Conservation (phyloP, 92 coral and sea anemone species). For the Diadumene lineata region DNA sequence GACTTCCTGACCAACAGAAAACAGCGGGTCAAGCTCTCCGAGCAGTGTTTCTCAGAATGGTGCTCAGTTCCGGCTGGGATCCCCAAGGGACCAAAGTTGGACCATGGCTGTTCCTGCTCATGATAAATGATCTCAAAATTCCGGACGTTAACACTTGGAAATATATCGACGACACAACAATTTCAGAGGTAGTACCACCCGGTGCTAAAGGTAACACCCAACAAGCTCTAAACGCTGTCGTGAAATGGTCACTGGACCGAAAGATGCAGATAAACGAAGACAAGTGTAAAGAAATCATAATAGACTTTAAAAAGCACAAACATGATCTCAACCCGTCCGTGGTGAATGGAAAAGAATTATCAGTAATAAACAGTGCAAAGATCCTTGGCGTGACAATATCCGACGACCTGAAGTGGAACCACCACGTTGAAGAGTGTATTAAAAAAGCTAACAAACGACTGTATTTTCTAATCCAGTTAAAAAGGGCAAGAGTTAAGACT, state of each 20-base stretch:
- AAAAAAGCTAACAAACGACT: slow-evolving; percentile 7
- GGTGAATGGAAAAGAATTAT: too few relatives aligned
- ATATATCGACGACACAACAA: slow-evolving; percentile 39
- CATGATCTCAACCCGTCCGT: slow-evolving; percentile 2
- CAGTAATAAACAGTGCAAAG: not conserved
- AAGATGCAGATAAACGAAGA: slow-evolving; percentile 19
- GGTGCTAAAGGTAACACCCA: slow-evolving; percentile 15
- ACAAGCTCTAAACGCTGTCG: slow-evolving; percentile 21
- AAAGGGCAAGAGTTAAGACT: too few relatives aligned
- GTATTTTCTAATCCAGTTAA: too few relatives aligned
- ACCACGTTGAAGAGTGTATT: not conserved
- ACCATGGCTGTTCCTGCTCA: slow-evolving; percentile 40
- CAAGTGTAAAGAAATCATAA: not conserved
- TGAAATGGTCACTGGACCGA: slow-evolving; percentile 13
- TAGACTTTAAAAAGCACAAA: not conserved
- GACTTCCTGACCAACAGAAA: slow-evolving; percentile 41
- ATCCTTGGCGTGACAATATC: not conserved
- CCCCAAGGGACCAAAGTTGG: slow-evolving; percentile 45
- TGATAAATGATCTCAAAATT: slow-evolving; percentile 38
- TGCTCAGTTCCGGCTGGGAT: slow-evolving; percentile 26
- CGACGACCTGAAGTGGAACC: slow-evolving; percentile 10
- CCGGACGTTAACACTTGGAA: slow-evolving; percentile 29
- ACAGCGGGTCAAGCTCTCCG: slow-evolving; percentile 34
- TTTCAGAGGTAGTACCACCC: slow-evolving; percentile 20
- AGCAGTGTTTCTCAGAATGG: slow-evolving; percentile 39